These are phyloP conservation scores for Peromyscus aztecus DNA, from an alignment of 2,797 vertebrate genomes.

Conservation along the genomic window DNA sequence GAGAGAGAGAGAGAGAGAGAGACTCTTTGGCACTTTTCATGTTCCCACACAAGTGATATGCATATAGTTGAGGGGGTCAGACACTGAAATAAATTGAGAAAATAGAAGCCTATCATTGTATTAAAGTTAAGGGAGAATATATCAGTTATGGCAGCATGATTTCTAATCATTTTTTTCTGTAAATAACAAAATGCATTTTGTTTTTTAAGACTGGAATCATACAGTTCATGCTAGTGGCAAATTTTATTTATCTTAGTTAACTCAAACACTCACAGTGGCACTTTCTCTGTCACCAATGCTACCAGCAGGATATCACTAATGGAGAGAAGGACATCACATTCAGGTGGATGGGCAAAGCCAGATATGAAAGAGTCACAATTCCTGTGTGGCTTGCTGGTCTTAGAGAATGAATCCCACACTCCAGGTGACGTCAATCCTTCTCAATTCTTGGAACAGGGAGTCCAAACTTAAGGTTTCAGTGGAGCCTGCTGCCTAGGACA, in stretches of 20 bases:
- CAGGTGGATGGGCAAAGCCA: fast-evolving
- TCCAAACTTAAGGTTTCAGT: background rate
- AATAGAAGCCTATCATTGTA: background rate
- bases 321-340: no score
- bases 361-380: background rate
- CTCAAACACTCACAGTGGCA: background rate
- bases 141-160: no score
- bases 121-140: background rate
- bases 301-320: background rate
- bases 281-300: background rate
- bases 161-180: background rate
- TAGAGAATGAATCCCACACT: background rate
- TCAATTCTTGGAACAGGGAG: background rate
- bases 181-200: background rate
- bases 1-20: no score
- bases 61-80: no score
- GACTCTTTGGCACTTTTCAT: background rate
- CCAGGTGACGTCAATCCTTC: background rate
- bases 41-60: background rate
- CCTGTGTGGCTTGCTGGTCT: background rate
- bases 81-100: background rate
- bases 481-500: background rate
- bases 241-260: background rate
- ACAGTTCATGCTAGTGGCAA: background rate
- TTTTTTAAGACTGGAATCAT: background rate